Conservation (phyloP, 1,140 invertebrate genomes). For the Zaprionus lachaisei region DNA sequence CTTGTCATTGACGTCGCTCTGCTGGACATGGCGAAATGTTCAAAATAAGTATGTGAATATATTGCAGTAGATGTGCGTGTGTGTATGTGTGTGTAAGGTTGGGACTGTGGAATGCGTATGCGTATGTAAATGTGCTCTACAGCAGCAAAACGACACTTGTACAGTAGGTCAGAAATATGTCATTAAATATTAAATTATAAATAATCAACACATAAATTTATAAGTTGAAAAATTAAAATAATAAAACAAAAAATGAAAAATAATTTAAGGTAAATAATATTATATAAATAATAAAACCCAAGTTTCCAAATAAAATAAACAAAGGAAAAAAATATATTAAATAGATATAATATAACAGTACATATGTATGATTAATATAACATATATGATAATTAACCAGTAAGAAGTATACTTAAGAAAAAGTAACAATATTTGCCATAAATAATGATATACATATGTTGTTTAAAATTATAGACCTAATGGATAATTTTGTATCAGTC, state of each 20-base stretch:
- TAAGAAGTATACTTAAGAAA: neutral
- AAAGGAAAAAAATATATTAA: too few species aligned
- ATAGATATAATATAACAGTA: too few species aligned
- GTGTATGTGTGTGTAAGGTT: conserved; percentile 24
- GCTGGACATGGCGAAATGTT: conserved; percentile 74
- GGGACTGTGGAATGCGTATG: conserved; percentile 47
- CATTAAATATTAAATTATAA: neutral
- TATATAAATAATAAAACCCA: too few species aligned
- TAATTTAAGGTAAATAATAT: too few species aligned
- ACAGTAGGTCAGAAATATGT: conserved; percentile 38
- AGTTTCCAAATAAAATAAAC: too few species aligned
- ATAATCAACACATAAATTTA: neutral
- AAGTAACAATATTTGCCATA: neutral
- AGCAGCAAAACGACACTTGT: conserved; percentile 45
- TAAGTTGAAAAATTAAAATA: neutral
- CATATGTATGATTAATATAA: too few species aligned
- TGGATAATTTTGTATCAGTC: too few species aligned
- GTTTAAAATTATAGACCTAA: too few species aligned
- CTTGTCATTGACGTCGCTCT: conserved; percentile 72
- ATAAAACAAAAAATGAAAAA: neutral
- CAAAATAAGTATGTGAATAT: conserved; percentile 73
- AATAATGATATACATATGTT: neutral
- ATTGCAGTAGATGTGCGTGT: conserved; percentile 24
- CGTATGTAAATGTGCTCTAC: conserved; percentile 65
- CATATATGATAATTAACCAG: neutral